Percentiles rank a stretch among this genome's conserved stretches.
These are phyloP conservation scores for Crypturellus undulatus DNA, from an alignment of 2,113 vertebrate species.

Conservation along the genomic window DNA sequence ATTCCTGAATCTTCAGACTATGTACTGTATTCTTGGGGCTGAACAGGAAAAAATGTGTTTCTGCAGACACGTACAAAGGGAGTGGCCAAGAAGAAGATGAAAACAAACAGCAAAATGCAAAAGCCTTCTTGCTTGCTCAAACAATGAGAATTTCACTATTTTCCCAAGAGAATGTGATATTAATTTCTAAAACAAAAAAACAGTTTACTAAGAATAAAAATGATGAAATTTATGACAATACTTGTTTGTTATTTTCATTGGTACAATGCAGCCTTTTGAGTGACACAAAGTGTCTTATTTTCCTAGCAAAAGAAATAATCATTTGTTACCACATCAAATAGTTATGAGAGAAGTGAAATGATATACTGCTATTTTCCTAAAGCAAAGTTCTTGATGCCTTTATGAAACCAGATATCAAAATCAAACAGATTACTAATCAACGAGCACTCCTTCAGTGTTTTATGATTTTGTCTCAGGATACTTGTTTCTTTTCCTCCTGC, in stretches of 20 bases:
- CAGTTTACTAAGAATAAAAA: neutral
- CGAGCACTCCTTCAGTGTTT: neutral
- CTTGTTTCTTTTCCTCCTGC: neutral
- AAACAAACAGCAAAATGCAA: neutral
- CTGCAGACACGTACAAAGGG: neutral
- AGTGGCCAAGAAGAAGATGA: neutral
- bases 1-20: neutral
- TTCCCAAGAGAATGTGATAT: neutral
- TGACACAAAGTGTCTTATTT: conserved; percentile 95
- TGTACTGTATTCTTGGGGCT: neutral
- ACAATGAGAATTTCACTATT: neutral
- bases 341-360: neutral
- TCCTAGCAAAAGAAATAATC: conserved; percentile 82
- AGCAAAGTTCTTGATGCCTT: neutral
- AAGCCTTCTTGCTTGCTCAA: neutral
- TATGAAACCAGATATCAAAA: neutral
- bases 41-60: neutral
- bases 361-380: neutral
- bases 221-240: conserved; percentile 46
- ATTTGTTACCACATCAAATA: conserved; percentile 60
- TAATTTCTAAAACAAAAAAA: neutral
- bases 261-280: conserved; percentile 88
- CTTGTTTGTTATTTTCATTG: conserved; percentile 92
- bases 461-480: neutral
- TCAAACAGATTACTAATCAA: neutral